These are phyloP conservation scores for Xestia c-nigrum DNA, from an alignment of 2,888 invertebrate genomes.

Conservation along the genomic window DNA sequence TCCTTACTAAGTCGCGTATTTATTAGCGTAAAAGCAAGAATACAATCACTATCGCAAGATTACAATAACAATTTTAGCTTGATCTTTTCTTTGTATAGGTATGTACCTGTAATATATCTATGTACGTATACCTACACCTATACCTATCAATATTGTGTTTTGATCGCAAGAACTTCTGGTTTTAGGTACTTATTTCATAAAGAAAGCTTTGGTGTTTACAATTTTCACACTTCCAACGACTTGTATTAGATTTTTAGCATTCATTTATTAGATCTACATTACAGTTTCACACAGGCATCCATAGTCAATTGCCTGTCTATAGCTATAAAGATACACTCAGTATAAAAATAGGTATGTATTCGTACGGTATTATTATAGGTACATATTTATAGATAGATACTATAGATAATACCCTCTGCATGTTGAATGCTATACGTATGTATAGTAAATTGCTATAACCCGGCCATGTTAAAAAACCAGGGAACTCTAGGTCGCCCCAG, in stretches of 20 bases:
- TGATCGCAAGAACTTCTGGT: conserved; percentile 1
- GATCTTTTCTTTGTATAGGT: neutral
- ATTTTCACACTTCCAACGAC: neutral
- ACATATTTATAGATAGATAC: conserved; percentile 70
- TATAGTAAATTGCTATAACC: conserved; percentile 84
- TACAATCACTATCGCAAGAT: conserved; percentile 15
- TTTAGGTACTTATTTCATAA: neutral
- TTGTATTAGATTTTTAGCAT: neutral
- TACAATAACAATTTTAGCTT: conserved; percentile 6
- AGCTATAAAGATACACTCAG: conserved; percentile 50
- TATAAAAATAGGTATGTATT: conserved; percentile 70
- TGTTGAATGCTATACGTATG: conserved; percentile 67
- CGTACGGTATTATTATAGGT: conserved; percentile 70
- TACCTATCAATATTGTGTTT: neutral
- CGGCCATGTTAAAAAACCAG: conserved; percentile 78
- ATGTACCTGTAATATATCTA: no score
- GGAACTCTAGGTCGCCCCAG: conserved; percentile 68
- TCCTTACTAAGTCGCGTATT: neutral
- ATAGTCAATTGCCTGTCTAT: conserved; percentile 50
- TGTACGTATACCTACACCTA: neutral
- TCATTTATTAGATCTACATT: neutral
- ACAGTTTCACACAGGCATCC: conserved; percentile 35
- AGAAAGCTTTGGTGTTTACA: conserved; percentile 15
- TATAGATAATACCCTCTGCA: conserved; percentile 69
- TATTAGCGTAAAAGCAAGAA: neutral